These are phyloP conservation scores for Ligdia adustata DNA, from an alignment of 2,888 invertebrate genomes.

Conservation along the genomic window DNA sequence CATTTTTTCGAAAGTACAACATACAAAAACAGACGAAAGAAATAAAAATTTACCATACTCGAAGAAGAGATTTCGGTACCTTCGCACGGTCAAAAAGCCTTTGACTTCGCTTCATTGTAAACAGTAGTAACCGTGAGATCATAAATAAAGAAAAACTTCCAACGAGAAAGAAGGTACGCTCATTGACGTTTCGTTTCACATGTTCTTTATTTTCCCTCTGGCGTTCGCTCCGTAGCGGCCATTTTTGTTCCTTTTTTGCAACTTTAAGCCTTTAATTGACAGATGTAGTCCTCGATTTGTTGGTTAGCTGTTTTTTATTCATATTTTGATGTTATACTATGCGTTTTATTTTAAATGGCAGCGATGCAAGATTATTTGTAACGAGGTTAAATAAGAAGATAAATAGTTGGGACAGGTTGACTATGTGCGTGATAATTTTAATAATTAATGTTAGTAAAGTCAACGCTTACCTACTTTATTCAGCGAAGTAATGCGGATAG, in stretches of 20 bases:
- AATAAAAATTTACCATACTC: too few relatives aligned
- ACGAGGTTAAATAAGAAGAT: constrained; percentile 7
- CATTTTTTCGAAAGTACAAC: too few relatives aligned
- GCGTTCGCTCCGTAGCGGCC: constrained; percentile 16
- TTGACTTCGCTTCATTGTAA: constrained; percentile 4
- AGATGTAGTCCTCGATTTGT: constrained; percentile 22
- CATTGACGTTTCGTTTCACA: constrained; percentile 15
- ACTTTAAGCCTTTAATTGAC: constrained; percentile 21
- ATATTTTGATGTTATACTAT: constrained; percentile 24
- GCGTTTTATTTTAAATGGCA: constrained; percentile 27
- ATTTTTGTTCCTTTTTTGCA: constrained; percentile 18
- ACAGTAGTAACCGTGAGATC: constrained; percentile 7
- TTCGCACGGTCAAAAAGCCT: too few relatives aligned
- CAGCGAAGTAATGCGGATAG: too few relatives aligned
- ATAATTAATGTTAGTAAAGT: too few relatives aligned
- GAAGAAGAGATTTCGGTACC: too few relatives aligned
- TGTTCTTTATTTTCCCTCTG: constrained; percentile 16
- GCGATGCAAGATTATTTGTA: constrained; percentile 11
- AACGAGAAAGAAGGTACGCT: constrained; percentile 8
- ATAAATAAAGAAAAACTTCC: constrained; percentile 10
- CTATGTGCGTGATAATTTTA: background rate
- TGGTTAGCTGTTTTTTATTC: constrained; percentile 15
- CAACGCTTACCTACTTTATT: too few relatives aligned
- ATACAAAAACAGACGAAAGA: too few relatives aligned
- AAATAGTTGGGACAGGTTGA: background rate